These are phyloP conservation scores for Notarius quadriscutis DNA, from an alignment of 2,113 vertebrate genomes.

Conservation along the genomic window DNA sequence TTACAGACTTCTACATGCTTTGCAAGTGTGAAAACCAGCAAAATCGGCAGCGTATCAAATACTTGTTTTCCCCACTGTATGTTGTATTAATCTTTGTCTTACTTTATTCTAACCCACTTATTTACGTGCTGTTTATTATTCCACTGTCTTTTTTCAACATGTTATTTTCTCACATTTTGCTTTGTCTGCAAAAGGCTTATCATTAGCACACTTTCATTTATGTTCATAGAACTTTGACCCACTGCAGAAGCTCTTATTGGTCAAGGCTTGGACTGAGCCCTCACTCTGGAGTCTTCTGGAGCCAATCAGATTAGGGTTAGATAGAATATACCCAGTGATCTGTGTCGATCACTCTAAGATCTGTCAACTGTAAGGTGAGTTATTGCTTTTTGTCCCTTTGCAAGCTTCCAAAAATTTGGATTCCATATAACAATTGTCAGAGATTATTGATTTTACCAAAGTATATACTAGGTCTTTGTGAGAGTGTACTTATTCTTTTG, in stretches of 20 bases:
- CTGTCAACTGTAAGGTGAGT: conserved; percentile 54
- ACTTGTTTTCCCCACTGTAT: no score
- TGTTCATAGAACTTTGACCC: conserved; percentile 68
- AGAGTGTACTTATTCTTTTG: background rate
- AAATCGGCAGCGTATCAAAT: no score
- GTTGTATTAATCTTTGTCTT: background rate
- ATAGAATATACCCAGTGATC: conserved; percentile 21
- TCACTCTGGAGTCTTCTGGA: conserved; percentile 20
- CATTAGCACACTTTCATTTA: conserved; percentile 13
- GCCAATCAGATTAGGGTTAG: conserved; percentile 42
- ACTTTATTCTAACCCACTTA: background rate
- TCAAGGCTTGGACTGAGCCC: conserved; percentile 34
- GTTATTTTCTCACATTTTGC: conserved; percentile 28
- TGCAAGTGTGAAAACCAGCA: no score
- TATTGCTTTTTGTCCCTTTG: background rate
- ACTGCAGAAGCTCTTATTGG: conserved; percentile 50
- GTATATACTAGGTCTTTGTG: no score
- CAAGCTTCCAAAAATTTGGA: background rate
- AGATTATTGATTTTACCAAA: background rate
- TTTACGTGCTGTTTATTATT: conserved; percentile 2
- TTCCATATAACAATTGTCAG: background rate
- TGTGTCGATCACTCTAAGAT: conserved; percentile 6
- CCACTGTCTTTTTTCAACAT: background rate
- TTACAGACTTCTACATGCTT: no score
- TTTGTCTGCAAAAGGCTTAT: conserved; percentile 28